These are phyloP conservation scores for Leptinotarsa juncta DNA, from an alignment of 2,888 invertebrate genomes.

Conservation along the genomic window DNA sequence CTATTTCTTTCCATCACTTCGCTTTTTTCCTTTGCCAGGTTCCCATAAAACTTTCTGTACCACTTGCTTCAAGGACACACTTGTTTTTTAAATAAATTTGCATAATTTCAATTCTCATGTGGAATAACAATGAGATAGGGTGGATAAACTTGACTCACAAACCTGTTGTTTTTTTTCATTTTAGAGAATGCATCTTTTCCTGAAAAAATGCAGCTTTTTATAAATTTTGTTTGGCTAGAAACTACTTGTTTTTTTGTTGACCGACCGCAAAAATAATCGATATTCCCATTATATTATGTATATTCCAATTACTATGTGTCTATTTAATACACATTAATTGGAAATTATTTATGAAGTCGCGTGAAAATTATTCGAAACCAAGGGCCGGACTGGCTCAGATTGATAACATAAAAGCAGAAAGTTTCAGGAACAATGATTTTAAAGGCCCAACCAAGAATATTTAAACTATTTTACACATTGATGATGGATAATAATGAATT, in stretches of 20 bases:
- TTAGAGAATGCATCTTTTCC: not conserved
- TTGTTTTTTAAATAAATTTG: not conserved
- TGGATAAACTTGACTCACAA: not conserved
- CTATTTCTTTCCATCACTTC: not conserved
- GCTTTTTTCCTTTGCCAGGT: not conserved
- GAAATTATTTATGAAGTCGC: too few relatives aligned
- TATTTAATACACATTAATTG: too few relatives aligned
- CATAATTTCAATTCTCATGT: not conserved
- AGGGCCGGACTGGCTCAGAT: too few relatives aligned
- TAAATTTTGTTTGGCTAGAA: conserved; percentile 12
- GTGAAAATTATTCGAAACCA: too few relatives aligned
- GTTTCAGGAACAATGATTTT: too few relatives aligned
- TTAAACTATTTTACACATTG: too few relatives aligned
- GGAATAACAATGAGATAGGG: conserved; percentile 6
- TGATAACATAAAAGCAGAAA: too few relatives aligned
- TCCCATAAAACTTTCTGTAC: not conserved
- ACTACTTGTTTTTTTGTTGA: not conserved
- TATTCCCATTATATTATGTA: too few relatives aligned
- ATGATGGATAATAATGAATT: too few relatives aligned
- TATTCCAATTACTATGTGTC: too few relatives aligned
- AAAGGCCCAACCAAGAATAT: too few relatives aligned
- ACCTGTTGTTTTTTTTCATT: not conserved
- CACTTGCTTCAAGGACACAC: conserved; percentile 5
- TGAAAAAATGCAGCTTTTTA: not conserved
- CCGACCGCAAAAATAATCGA: too few relatives aligned